Evolutionary conservation across 2,888 invertebrate genomes (phyloP), one percentile per base, ranked within the genome.

Genomic region (Caenorhabditis auriculariae): DNA sequence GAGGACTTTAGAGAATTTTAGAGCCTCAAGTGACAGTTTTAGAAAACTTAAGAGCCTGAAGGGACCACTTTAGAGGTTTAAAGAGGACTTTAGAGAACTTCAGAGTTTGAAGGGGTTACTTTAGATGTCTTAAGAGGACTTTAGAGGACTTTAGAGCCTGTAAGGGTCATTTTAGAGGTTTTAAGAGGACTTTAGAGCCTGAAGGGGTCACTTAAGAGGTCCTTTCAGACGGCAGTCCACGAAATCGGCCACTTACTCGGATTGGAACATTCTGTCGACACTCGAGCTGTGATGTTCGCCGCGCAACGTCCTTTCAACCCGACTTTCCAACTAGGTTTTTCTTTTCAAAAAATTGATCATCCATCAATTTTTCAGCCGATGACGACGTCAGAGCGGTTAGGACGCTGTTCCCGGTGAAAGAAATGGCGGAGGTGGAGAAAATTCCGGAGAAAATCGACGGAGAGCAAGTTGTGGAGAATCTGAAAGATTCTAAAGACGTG

Each of bases 261-360:
- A 91, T 90, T 92, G 89, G 93, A 94, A 84, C 87, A 95, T 69
- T 87, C 93, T 74, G 92, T 91, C 53, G 93, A 93, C 46, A 38
- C 57, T 9, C 46, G 74, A 17, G 75, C 80, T 2, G 79, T 76
- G 6, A 80, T 80, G 81, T 84, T 60, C 50, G 77, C 77, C 3
- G 66, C 66, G 19, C 70, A 66, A 39, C 46, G 58, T 32, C 65
- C 69, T 2, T 69, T 60, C 54, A 62, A 64, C 38, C 64, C 69
- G 3, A 50, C 52, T 17, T 69, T 69, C 43, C 53, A 44, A n/a
- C 37, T 69, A n/a, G 66, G 69, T 66, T 48, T 52, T 17, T 6
- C 6, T 50, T 58, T 39, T 26, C n/a, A 44, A 12, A 21, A 29
- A 51, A 46, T 28, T 39, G 15, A 43, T 15, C 24, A n/a, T 28